Evolutionary conservation across 2,888 invertebrate genomes (phyloP).

Genomic region (Epirrhoe tristata): DNA sequence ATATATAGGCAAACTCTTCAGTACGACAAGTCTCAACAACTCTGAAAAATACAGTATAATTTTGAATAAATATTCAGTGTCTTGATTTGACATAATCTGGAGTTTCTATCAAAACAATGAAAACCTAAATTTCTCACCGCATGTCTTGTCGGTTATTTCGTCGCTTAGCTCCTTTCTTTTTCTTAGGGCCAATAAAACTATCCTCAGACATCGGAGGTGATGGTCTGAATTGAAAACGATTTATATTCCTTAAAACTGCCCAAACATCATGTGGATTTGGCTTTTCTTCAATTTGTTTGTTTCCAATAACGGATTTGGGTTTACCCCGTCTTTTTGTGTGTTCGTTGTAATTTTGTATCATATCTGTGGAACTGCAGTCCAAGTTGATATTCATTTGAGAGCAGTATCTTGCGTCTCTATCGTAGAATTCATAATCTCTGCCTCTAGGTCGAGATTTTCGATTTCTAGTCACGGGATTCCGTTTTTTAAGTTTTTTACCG

Average conservation of each 20-base stretch:
- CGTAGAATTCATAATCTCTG: constrained; percentile 59
- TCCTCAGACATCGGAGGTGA: constrained; percentile 70
- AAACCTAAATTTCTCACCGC: constrained; percentile 51
- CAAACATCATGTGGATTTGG: constrained; percentile 66
- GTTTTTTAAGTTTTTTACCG: constrained; percentile 58
- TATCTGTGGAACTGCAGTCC: constrained; percentile 66
- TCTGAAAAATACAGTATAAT: constrained; percentile 52
- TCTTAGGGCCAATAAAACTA: constrained; percentile 55
- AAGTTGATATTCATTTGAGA: constrained; percentile 62
- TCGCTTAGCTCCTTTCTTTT: constrained; percentile 52
- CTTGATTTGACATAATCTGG: background rate
- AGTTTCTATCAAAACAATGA: background rate
- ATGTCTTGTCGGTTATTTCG: constrained; percentile 56
- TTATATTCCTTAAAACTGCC: constrained; percentile 72
- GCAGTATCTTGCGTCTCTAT: constrained; percentile 64
- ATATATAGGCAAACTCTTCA: constrained; percentile 71
- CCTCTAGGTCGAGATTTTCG: constrained; percentile 49
- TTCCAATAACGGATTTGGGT: constrained; percentile 31
- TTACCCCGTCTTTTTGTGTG: constrained; percentile 40
- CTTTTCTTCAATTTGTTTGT: constrained; percentile 45
- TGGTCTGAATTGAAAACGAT: constrained; percentile 67
- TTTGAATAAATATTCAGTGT: background rate
- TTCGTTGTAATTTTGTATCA: constrained; percentile 57
- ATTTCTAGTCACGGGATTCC: constrained; percentile 45
- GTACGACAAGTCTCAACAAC: constrained; percentile 68